A percentile compares a stretch with the other conserved stretches of the same genome.
These are phyloP conservation scores for Drosophila triauraria DNA, from an alignment of 1,140 invertebrate genomes.

Conservation along the genomic window DNA sequence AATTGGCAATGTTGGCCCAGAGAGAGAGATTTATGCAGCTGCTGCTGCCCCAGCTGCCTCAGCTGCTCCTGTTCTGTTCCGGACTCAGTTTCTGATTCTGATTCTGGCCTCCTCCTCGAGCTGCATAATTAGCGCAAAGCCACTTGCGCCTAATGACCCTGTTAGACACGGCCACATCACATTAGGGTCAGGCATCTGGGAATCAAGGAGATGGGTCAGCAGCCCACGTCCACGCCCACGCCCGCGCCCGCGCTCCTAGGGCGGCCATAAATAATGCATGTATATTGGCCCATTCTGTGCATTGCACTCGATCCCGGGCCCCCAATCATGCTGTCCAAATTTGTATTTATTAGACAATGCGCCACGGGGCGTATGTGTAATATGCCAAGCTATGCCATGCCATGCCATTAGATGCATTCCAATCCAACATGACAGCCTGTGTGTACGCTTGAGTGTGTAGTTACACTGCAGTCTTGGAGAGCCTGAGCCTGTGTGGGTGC, in stretches of 20 bases:
- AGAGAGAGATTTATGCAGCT: conserved; percentile 66
- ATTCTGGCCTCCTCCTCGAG: conserved; percentile 20
- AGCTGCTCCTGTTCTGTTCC: conserved; percentile 2
- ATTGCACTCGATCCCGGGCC: conserved; percentile 31
- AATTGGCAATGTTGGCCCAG: conserved; percentile 72
- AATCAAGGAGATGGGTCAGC: conserved; percentile 44
- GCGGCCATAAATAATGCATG: conserved; percentile 67
- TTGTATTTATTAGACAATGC: conserved; percentile 79
- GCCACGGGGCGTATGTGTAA: conserved; percentile 81
- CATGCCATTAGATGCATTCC: conserved; percentile 75
- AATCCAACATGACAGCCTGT: conserved; percentile 59
- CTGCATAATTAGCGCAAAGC: conserved; percentile 80
- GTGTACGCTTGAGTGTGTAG: conserved; percentile 9
- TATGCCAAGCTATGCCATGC: conserved; percentile 58
- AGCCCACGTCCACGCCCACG: conserved; percentile 22
- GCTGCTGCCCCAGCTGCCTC: conserved; percentile 4
- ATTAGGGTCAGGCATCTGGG: conserved; percentile 32
- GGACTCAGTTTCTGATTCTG: conserved; percentile 6
- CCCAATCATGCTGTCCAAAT: conserved; percentile 77
- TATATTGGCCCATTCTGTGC: conserved; percentile 23
- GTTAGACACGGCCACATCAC: conserved; percentile 68
- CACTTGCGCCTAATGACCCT: conserved; percentile 83
- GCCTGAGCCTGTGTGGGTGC: conserved; percentile 30
- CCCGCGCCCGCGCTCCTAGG: conserved; percentile 10
- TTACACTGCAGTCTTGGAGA: conserved; percentile 28